Conservation (phyloP, 2,888 invertebrate species). For the Phlogophora meticulosa region DNA sequence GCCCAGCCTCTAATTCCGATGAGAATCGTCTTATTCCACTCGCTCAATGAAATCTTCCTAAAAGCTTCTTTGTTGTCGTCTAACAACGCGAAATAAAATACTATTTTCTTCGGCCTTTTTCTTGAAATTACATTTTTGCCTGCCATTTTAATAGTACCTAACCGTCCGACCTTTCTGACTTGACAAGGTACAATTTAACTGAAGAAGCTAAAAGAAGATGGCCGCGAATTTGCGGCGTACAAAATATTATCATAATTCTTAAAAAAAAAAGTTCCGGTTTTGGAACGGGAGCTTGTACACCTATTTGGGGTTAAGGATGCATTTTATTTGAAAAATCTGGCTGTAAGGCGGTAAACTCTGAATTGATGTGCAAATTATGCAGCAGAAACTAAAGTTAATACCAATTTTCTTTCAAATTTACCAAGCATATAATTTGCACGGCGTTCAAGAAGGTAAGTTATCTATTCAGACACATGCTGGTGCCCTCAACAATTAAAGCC, state of each 20-base stretch:
- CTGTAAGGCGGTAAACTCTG: slow-evolving; percentile 8
- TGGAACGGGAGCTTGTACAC: slow-evolving; percentile 20
- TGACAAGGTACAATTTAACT: slow-evolving; percentile 67
- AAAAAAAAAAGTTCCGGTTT: slow-evolving; percentile 42
- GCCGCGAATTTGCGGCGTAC: slow-evolving; percentile 60
- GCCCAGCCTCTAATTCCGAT: slow-evolving; percentile 77
- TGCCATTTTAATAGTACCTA: slow-evolving; percentile 71
- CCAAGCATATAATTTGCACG: slow-evolving; percentile 35
- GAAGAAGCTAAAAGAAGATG: slow-evolving; percentile 67
- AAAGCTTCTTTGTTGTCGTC: slow-evolving; percentile 79
- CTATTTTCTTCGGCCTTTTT: slow-evolving; percentile 71
- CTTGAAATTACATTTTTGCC: slow-evolving; percentile 75
- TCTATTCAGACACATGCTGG: slow-evolving; percentile 42
- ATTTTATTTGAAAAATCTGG: slow-evolving; percentile 26
- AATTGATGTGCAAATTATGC: slow-evolving; percentile 28
- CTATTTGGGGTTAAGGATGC: slow-evolving; percentile 27
- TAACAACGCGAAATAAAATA: slow-evolving; percentile 74
- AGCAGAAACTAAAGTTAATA: slow-evolving; percentile 27
- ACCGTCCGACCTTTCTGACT: slow-evolving; percentile 57
- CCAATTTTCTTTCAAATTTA: slow-evolving; percentile 35
- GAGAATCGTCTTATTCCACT: slow-evolving; percentile 77
- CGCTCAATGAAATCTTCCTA: slow-evolving; percentile 78
- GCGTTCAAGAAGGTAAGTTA: slow-evolving; percentile 37
- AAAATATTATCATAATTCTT: slow-evolving; percentile 65
- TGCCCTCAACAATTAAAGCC: slow-evolving; percentile 54